phyloP scores from a whole-genome alignment of 2,113 vertebrate species.

The Leptosomus discolor region DNA sequence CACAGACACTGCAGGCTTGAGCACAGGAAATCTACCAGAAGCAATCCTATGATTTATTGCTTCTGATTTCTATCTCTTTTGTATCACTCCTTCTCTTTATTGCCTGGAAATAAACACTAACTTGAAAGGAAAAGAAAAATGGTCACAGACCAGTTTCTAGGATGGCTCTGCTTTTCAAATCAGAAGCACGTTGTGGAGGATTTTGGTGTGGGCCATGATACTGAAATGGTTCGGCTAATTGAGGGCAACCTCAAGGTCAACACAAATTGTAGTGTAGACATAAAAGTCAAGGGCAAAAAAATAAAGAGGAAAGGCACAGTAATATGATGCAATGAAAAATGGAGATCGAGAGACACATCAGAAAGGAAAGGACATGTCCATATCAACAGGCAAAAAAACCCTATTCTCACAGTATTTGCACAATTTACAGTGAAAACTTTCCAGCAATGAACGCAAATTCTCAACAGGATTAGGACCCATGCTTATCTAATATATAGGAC shows the following conservation, averaged over 20 bases:
- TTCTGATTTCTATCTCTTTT: background rate
- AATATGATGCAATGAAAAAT: constrained; percentile 3
- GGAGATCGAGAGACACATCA: background rate
- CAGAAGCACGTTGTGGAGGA: background rate
- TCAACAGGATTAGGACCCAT: background rate
- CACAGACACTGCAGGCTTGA: background rate
- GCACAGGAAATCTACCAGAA: background rate
- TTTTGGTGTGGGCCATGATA: background rate
- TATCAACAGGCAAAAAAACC: background rate
- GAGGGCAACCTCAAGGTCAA: constrained; percentile 47
- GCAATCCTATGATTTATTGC: background rate
- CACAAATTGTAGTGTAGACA: constrained; percentile 1
- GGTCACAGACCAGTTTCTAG: background rate
- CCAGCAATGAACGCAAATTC: background rate
- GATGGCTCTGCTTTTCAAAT: background rate
- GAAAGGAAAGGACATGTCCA: background rate
- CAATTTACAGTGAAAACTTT: background rate
- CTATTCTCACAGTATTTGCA: background rate
- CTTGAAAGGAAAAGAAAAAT: constrained; percentile 45
- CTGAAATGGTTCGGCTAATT: constrained; percentile 19
- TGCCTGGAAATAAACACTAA: constrained; percentile 50
- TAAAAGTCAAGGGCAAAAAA: constrained; percentile 38
- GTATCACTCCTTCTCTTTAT: constrained; percentile 10
- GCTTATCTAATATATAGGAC: background rate
- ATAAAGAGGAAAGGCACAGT: constrained; percentile 13